Base-by-base conservation (phyloP, 2,113 vertebrate genomes). In the Pogonocichla stellata region DNA sequence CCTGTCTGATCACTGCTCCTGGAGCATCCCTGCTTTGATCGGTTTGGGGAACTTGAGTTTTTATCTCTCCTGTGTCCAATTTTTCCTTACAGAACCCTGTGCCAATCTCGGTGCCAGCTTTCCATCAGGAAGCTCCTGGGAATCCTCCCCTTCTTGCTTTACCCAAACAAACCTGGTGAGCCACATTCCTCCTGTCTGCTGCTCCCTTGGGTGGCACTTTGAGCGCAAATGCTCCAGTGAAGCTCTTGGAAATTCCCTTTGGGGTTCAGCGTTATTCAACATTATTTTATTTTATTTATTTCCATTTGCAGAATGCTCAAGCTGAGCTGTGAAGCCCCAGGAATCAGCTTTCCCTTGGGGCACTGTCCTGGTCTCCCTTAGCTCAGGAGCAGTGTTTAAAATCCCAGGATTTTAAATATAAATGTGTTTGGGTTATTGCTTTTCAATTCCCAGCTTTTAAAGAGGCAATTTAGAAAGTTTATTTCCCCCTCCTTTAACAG, bases 151-250 rank as follows among this genome's bases (percentile, higher is more conserved):
- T 84, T 28, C 61, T 53, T 0, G 1, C 69, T 70, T 86, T 85
- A 81, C 89, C 86, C 94, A 94, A 93, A 95, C 89, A 93, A 93
- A 78, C 57, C 65, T 13, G 16, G 86, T 8, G 22, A 64, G 77
- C 70, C 86, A 57, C 94, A 89, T 93, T 93, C 91, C 89, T 96
- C 43, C 72, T 65, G 74, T 47, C 85, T 67, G 66, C 80, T 31
- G 13, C 38, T 50, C 48, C 42, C 29, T 53, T n/a, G 19, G 31
- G 50, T 42, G 14, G 24, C 14, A 40, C 9, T 60, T 38, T 31
- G 50, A 42, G 24, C 10, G 34, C 23, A 45, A 80, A 86, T 5
- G 15, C 26, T 77, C n/a, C 18, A 19, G 38, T 6, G 54, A 70
- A 77, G 28, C 23, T 66, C 47, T 54, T 70, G 43, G 34, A 54